Evolutionary conservation across 2,113 vertebrate species (phyloP).

Genomic region (Caranx melampygus): DNA sequence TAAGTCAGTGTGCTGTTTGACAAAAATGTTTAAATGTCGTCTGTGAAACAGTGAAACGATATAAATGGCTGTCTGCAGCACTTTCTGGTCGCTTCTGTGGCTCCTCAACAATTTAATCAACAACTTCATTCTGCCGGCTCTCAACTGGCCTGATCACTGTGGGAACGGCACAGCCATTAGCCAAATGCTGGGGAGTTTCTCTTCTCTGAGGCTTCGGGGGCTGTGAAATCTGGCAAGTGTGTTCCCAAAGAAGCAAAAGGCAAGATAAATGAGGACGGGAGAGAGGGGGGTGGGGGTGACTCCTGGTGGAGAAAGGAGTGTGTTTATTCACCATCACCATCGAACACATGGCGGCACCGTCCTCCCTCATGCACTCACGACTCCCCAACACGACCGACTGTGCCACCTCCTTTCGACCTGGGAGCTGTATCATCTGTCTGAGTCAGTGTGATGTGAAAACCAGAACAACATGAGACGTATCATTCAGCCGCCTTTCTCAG

Average conservation of each 20-base stretch:
- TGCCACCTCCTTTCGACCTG: background rate
- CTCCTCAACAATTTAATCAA: conserved; percentile 53
- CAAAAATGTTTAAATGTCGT: conserved; percentile 49
- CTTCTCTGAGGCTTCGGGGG: conserved; percentile 29
- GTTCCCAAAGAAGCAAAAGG: conserved; percentile 29
- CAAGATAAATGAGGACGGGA: conserved; percentile 37
- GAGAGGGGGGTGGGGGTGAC: background rate
- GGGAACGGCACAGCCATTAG: conserved; percentile 46
- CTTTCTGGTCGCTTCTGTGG: conserved; percentile 37
- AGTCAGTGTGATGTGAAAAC: background rate
- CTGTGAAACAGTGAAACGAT: conserved; percentile 49
- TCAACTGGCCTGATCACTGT: conserved; percentile 51
- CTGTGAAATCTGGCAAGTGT: conserved; percentile 31
- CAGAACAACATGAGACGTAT: background rate
- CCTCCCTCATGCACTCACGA: background rate
- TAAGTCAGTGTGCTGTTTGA: conserved; percentile 52
- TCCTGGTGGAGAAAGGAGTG: conserved; percentile 23
- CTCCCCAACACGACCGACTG: background rate
- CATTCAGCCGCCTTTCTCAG: conserved; percentile 5
- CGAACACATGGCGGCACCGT: background rate
- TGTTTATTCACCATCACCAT: conserved; percentile 22
- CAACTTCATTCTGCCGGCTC: conserved; percentile 24
- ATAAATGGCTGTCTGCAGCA: conserved; percentile 55
- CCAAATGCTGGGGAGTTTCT: conserved; percentile 51
- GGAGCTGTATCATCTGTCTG: background rate